Percentiles rank a stretch among this genome's conserved stretches.
Evolutionary conservation across 2,888 invertebrate genomes (phyloP).

Genomic region (Volucella bombylans): DNA sequence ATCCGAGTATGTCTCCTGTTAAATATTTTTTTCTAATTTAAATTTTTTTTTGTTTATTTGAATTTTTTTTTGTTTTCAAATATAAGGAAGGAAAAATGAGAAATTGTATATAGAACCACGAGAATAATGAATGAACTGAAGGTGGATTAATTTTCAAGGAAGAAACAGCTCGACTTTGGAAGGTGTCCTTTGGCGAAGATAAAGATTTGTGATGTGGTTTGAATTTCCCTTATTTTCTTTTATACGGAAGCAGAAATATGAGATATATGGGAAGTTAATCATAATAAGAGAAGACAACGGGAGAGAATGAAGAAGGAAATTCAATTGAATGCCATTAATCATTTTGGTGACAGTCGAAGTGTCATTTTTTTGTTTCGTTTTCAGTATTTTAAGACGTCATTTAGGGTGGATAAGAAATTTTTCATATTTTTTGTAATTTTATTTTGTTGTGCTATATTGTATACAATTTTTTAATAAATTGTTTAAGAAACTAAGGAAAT

Average conservation of each 20-base stretch:
- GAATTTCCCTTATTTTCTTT: constrained; percentile 37
- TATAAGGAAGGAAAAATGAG: neutral
- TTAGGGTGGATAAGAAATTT: constrained; percentile 1
- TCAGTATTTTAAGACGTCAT: neutral
- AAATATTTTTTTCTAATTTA: constrained; percentile 53
- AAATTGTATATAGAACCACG: constrained; percentile 33
- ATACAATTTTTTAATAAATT: too few species aligned
- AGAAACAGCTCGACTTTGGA: constrained; percentile 19
- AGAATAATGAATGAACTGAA: constrained; percentile 54
- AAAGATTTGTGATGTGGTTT: constrained; percentile 53
- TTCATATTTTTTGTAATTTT: neutral
- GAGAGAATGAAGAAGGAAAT: constrained; percentile 33
- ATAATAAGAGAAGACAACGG: constrained; percentile 21
- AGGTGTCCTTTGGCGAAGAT: constrained; percentile 66
- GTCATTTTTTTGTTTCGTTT: constrained; percentile 18
- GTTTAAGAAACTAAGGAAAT: too few species aligned
- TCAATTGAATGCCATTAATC: constrained; percentile 72
- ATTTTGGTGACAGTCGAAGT: constrained; percentile 66
- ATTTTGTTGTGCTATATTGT: too few species aligned
- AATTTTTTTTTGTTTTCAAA: constrained; percentile 18
- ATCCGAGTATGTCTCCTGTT: constrained; percentile 17
- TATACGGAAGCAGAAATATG: constrained; percentile 13
- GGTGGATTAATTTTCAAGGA: constrained; percentile 52
- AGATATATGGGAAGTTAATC: constrained; percentile 60
- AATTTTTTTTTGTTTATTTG: constrained; percentile 54